Base-by-base conservation (phyloP, 2,113 vertebrate genomes). In the Marmota monax region DNA sequence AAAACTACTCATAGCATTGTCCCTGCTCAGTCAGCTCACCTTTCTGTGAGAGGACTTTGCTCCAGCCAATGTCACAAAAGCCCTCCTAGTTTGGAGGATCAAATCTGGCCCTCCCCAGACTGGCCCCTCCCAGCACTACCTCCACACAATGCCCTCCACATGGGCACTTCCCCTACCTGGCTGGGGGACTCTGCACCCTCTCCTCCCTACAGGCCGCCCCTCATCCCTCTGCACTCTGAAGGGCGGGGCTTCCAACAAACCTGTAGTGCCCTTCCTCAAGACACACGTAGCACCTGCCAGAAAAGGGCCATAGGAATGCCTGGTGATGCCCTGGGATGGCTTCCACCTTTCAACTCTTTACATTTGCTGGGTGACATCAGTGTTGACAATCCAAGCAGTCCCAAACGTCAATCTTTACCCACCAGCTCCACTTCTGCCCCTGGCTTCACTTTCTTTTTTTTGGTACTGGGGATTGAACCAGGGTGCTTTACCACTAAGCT, bases 111-210 rank as follows among this genome's bases (percentile, higher is more conserved):
- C 65, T 74, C 22, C 34, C 9, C 29, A 37, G 67, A 42, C 63
- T 0, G 32, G 77, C 77, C 74, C 37, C 76, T 25, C 4, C 18
- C 27, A 22, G 61, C 13, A 1, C 16, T 7, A 39, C 11, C 14
- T 1, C 11, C 48, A n/a, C 42, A 4, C 25, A 25, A 25, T 2
- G 34, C 29, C 27, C 32, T 32, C 29, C 1, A n/a, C 9, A 34
- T 5, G 29, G 8, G 5, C 1, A 32, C 45, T 14, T 4, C 51
- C 53, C 29, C 3, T 39, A 0, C 16, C 6, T 9, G 34, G 86
- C 48, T 39, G 5, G 13, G 20, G 0, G 4, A 4, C 2, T 37
- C 56, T 45, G 45, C 9, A 32, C 53, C 32, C 10, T 16, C 10
- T 1, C 2, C 91, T 42, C 20, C 53, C 2, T 8, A 0, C 32